Conservation (phyloP, 2,113 vertebrate genomes). For the Callionymus lyra region DNA sequence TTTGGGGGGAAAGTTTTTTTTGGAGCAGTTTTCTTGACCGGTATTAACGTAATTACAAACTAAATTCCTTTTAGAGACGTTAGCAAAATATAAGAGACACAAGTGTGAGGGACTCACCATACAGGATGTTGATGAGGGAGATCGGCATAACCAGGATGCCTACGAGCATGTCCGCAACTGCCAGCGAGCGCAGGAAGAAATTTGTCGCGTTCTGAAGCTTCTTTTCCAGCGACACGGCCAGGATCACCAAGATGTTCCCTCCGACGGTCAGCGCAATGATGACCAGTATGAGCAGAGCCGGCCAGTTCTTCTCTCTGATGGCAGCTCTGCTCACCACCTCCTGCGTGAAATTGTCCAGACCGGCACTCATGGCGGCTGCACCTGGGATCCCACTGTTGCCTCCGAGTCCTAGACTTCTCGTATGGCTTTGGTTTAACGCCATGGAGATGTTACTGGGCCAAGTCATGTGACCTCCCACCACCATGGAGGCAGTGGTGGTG, state of each 20-base stretch:
- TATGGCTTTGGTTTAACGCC: slow-evolving; percentile 61
- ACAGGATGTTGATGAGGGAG: slow-evolving; percentile 91
- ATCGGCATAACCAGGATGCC: slow-evolving; percentile 97
- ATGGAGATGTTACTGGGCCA: slow-evolving; percentile 66
- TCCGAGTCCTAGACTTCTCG: slow-evolving; percentile 52
- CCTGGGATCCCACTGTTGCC: slow-evolving; percentile 27
- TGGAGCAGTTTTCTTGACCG: too few species aligned
- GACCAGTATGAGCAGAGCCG: slow-evolving; percentile 83
- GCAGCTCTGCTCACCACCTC: slow-evolving; percentile 45
- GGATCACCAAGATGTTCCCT: slow-evolving; percentile 93
- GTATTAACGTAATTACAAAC: too few species aligned
- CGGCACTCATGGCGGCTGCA: slow-evolving; percentile 38
- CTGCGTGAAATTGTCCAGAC: slow-evolving; percentile 50
- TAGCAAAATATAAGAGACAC: too few species aligned
- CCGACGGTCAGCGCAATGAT: slow-evolving; percentile 92
- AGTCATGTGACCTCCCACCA: slow-evolving; percentile 66
- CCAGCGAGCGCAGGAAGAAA: slow-evolving; percentile 94
- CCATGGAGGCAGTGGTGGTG: slow-evolving; percentile 71
- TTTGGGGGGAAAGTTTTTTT: too few species aligned
- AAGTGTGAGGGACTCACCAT: slow-evolving; percentile 76
- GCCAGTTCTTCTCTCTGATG: slow-evolving; percentile 86
- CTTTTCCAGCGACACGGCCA: slow-evolving; percentile 95
- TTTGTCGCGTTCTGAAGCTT: slow-evolving; percentile 98
- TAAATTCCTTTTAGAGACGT: too few species aligned
- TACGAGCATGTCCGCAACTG: slow-evolving; percentile 94